phyloP scores from a whole-genome alignment of 2,113 vertebrate genomes.

The Columba janthina region DNA sequence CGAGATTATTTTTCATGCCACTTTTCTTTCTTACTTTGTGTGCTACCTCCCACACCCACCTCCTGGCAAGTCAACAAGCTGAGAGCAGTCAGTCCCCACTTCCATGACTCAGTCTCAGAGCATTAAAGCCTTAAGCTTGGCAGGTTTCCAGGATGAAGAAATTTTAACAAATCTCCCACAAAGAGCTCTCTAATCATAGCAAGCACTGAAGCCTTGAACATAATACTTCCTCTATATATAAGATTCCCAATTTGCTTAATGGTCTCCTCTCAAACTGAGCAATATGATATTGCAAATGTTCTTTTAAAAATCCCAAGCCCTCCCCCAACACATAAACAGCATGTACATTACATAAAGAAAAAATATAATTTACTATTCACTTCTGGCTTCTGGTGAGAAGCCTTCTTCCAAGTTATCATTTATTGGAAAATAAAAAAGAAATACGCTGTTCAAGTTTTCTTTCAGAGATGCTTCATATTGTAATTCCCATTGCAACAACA shows the following conservation, averaged over 20 bases:
- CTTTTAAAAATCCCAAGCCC: not conserved
- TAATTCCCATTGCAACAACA: constrained; percentile 47
- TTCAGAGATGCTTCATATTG: constrained; percentile 4
- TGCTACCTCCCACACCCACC: constrained; percentile 28
- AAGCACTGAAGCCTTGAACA: constrained; percentile 48
- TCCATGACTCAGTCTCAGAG: constrained; percentile 17
- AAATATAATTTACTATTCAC: not conserved
- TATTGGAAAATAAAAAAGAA: constrained; percentile 38
- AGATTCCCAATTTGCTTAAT: constrained; percentile 49
- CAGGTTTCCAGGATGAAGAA: constrained; percentile 50
- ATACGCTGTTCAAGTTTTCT: constrained; percentile 27
- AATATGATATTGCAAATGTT: not conserved
- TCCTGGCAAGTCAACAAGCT: constrained; percentile 28
- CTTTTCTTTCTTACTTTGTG: not conserved
- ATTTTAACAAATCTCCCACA: constrained; percentile 51
- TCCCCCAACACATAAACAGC: not conserved
- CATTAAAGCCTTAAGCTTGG: constrained; percentile 54
- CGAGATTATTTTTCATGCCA: not conserved
- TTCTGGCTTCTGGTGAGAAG: constrained; percentile 37
- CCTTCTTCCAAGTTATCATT: constrained; percentile 32
- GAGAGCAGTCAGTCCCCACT: constrained; percentile 25
- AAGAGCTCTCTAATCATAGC: constrained; percentile 56
- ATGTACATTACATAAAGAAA: not conserved
- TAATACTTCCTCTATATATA: constrained; percentile 9
- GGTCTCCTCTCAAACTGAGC: not conserved